Evolutionary conservation across 2,113 vertebrate species (phyloP), one percentile per base, ranked within the genome.

Genomic region (Crotophaga sulcirostris): DNA sequence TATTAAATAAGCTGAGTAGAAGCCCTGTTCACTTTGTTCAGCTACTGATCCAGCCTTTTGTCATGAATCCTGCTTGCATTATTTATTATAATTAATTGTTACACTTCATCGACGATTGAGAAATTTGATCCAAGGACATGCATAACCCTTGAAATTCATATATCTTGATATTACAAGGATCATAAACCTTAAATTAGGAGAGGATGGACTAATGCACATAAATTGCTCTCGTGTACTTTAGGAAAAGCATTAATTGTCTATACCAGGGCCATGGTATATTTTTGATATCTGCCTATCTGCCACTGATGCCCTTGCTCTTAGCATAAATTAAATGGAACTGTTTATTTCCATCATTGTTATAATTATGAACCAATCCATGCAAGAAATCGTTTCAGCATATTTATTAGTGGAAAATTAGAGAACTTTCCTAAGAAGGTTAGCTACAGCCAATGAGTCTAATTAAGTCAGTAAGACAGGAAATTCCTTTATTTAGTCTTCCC

Each of bases 101-200:
- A 96, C 89, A 94, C 96, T 98, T 97, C 96, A 92, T 85, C 97
- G 93, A 89, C 86, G 90, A 82, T 84, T 96, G 94, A 89, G 93
- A 96, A 92, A 87, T 95, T 77, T 81, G 85, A 93, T 92, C 90
- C 97, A 97, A 98, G 95, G 97, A 96, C 96, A 93, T 91, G 68
- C 45, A 93, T 85, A 92, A 92, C 95, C 93, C 90, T 95, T 96
- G 94, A 94, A 96, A 97, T 97, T 97, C 97, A 97, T 97, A 83
- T 94, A 97, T 98, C 94, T 97, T 95, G 90, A 93, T 93, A 96
- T 97, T 97, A 94, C 96, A 98, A 97, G 97, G 95, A 94, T 96
- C 98, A 98, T 98, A 98, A 98, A 98, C 94, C 51, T 91, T 97
- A 97, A 98, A 96, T 97, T 97, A 97, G 78, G 87, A 96, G 97